A percentile compares a stretch with the other conserved stretches of the same genome.
Evolutionary conservation across 2,797 vertebrate species (phyloP).

Genomic region (Microctenopoma stevenorrisi): DNA sequence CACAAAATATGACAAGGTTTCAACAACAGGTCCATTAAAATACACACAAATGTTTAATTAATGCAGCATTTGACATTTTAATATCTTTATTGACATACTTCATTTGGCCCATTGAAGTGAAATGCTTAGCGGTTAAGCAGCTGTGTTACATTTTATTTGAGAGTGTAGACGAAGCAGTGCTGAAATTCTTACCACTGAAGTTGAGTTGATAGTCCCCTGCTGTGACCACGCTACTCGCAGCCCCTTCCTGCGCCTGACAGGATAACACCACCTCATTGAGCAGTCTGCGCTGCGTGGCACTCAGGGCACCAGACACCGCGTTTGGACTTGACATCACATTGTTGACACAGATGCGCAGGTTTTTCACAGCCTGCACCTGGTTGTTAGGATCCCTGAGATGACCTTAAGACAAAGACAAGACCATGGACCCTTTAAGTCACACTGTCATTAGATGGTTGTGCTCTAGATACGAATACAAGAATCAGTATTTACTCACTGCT

Average conservation of each 20-base stretch:
- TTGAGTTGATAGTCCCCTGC: slow-evolving; percentile 96
- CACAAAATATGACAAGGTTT: slow-evolving; percentile 15
- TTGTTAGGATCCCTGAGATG: slow-evolving; percentile 98
- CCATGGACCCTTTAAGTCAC: not conserved
- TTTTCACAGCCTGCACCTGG: slow-evolving; percentile 94
- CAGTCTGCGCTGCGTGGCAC: slow-evolving; percentile 75
- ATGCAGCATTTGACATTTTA: too few species aligned
- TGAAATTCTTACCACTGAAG: slow-evolving; percentile 95
- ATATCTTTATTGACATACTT: too few species aligned
- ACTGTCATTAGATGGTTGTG: not conserved
- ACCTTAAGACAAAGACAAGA: slow-evolving; percentile 75
- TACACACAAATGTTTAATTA: too few species aligned
- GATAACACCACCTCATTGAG: slow-evolving; percentile 91
- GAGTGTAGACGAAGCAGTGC: too few species aligned
- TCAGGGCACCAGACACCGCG: slow-evolving; percentile 76
- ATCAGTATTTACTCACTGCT: too few species aligned
- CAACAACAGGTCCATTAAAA: too few species aligned
- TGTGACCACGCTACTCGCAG: slow-evolving; percentile 88
- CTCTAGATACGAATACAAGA: too few species aligned
- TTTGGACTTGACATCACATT: slow-evolving; percentile 87
- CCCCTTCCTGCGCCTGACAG: slow-evolving; percentile 92
- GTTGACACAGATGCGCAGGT: slow-evolving; percentile 93
- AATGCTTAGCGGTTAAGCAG: too few species aligned
- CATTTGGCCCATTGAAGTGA: too few species aligned
- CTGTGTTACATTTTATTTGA: too few species aligned